phyloP scores from a whole-genome alignment of 2,888 invertebrate genomes.

The Megamerina dolium region DNA sequence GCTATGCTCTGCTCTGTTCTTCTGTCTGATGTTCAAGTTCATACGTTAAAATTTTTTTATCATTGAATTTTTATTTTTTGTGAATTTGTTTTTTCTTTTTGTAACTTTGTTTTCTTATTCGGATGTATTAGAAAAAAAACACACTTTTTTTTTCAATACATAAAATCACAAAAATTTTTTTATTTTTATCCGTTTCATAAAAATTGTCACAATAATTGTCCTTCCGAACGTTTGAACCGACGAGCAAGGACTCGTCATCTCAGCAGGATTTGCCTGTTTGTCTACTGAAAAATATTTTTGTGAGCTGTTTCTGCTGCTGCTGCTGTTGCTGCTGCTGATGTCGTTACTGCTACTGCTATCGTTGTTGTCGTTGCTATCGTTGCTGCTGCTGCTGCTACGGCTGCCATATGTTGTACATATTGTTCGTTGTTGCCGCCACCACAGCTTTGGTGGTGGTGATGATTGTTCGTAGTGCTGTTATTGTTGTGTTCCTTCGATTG shows the following conservation, averaged over 20 bases:
- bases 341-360: slow-evolving; percentile 38
- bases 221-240: slow-evolving; percentile 46
- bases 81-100: slow-evolving; percentile 10
- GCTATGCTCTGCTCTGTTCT: too few relatives aligned
- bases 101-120: too few relatives aligned
- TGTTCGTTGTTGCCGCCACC: slow-evolving; percentile 4
- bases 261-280: slow-evolving; percentile 46
- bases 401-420: too few relatives aligned
- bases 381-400: slow-evolving; percentile 25
- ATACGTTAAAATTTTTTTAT: too few relatives aligned
- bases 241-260: slow-evolving; percentile 47
- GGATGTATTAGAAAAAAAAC: too few relatives aligned
- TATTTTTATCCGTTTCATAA: slow-evolving; percentile 11
- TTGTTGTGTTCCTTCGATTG: slow-evolving; percentile 4
- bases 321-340: slow-evolving; percentile 29
- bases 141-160: too few relatives aligned
- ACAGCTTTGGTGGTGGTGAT: slow-evolving; percentile 8
- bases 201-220: slow-evolving; percentile 25
- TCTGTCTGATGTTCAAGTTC: too few relatives aligned
- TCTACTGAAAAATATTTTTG: slow-evolving; percentile 32
- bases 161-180: slow-evolving; percentile 1
- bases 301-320: slow-evolving; percentile 20
- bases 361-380: slow-evolving; percentile 26
- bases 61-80: slow-evolving; percentile 1
- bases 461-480: slow-evolving; percentile 7